Conservation (phyloP, 2,113 vertebrate species). For the Mus spicilegus region DNA sequence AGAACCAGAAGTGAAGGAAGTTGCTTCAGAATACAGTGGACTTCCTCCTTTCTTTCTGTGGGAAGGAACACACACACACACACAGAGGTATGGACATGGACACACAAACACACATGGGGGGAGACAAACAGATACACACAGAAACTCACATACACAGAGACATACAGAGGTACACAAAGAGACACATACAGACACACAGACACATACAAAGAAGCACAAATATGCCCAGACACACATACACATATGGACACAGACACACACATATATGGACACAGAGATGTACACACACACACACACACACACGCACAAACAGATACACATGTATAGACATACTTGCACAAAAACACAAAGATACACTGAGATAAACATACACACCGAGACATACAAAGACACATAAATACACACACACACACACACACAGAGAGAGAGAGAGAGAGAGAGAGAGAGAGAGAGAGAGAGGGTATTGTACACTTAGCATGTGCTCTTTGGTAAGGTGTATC, state of each 20-base stretch:
- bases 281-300: background rate
- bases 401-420: background rate
- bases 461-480: background rate
- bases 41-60: background rate
- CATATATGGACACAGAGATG: background rate
- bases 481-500: background rate
- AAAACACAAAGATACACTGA: background rate
- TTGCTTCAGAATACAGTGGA: accelerated
- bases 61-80: background rate
- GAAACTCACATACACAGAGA: background rate
- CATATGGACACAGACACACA: accelerated
- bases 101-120: background rate
- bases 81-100: background rate
- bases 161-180: background rate
- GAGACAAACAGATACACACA: background rate
- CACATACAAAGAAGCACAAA: background rate
- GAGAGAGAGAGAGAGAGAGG: too few relatives aligned
- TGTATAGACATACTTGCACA: background rate
- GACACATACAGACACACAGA: background rate
- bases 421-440: too few relatives aligned
- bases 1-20: background rate
- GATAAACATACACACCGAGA: too few relatives aligned
- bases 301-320: background rate
- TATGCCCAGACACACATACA: background rate
- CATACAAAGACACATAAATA: background rate